A percentile compares a stretch with the other conserved stretches of the same genome.
These are phyloP conservation scores for Xenotilapia leptura DNA, from an alignment of 2,113 vertebrate species.

Conservation along the genomic window DNA sequence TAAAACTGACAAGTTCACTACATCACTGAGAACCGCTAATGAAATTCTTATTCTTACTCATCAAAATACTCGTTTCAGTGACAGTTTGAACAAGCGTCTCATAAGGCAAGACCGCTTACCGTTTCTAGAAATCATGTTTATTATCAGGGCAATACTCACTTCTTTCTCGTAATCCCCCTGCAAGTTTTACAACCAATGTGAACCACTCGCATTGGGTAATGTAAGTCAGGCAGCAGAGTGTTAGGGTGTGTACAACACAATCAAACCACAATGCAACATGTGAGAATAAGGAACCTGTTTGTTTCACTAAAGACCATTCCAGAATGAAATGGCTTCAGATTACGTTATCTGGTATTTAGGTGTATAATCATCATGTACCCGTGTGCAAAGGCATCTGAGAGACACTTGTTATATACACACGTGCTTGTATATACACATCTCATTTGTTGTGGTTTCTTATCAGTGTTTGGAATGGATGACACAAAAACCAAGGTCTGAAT, in stretches of 20 bases:
- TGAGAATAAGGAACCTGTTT: neutral
- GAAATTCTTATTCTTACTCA: neutral
- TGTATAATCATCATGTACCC: neutral
- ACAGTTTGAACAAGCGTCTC: neutral
- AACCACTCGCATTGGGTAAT: neutral
- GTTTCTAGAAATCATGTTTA: neutral
- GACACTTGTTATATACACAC: neutral
- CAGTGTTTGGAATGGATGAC: neutral
- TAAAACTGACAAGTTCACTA: neutral
- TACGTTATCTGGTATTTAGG: neutral
- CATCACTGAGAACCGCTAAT: neutral
- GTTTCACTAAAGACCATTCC: neutral
- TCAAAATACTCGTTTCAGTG: neutral
- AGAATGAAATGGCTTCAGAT: neutral
- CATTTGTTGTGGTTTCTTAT: neutral
- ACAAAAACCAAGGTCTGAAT: neutral
- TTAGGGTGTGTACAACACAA: neutral
- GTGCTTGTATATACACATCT: neutral
- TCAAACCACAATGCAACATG: neutral
- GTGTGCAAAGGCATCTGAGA: neutral
- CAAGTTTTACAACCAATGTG: neutral
- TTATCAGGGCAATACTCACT: neutral
- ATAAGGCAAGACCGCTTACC: neutral
- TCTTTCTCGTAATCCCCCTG: neutral
- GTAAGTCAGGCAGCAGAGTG: neutral